Base-by-base conservation (phyloP, 2,888 invertebrate species). In the Colletes collaris region DNA sequence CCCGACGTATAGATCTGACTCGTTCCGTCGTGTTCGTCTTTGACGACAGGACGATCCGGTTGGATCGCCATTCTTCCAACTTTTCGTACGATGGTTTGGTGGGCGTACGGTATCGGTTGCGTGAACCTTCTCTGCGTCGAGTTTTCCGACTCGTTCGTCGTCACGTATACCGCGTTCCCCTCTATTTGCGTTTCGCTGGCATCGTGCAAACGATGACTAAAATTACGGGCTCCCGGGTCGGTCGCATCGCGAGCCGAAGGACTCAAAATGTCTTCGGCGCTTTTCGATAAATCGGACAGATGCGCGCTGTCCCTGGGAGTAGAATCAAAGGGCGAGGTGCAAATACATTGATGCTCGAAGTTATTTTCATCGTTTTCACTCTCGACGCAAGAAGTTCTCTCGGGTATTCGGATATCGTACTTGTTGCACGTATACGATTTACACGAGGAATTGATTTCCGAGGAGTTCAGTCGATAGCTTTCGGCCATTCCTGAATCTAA, bases 401-500 rank as follows among this genome's bases (percentile, higher is more conserved):
- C 80, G 7, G 79, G 72, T 53, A 81, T 13, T 27, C 49, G 76
- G 37, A 56, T 76, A 40, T 27, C 35, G 19, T 79, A 88, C 58
- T 89, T 89, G 13, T 82, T 82, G 46, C 82, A 81, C 2, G 85
- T 73, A 63, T 84, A 89, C 16, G 86, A 90, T 67, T 87, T 89
- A 74, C 91, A 91, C 64, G 87, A 89, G 3, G 90, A 91, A 83
- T 87, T 87, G 0, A 91, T 75, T 37, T 91, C 92, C 2, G 90
- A 88, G 27, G 91, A 92, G 66, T 90, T 90, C 5, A 92, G 82
- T n/a, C 90, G 90, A 71, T 96, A 97, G 93, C 97, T 97, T 40
- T 97, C 97, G 0, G 97, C 97, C 93, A 97, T 96, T 37, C 97
- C 97, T 0, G 97, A 97, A 91, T 97, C 97, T 8, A 93, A 93